These are phyloP conservation scores for Rhagonycha fulva DNA, from an alignment of 2,888 invertebrate species.

Conservation along the genomic window DNA sequence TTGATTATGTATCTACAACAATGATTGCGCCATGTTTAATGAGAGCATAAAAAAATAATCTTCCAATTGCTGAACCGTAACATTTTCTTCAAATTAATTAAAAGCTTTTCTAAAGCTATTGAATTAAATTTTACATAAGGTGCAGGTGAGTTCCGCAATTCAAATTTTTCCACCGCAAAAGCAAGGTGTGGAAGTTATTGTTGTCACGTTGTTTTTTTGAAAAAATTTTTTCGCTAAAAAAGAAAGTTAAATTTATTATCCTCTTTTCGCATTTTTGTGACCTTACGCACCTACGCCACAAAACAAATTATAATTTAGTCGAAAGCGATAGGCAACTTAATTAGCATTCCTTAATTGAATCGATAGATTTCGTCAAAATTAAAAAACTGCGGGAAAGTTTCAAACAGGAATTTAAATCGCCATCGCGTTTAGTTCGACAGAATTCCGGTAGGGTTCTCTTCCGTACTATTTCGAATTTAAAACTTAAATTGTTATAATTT, in stretches of 20 bases:
- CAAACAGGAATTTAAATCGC: not conserved
- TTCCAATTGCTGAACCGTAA: not conserved
- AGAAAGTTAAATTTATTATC: not conserved
- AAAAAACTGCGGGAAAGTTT: not conserved
- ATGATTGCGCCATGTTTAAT: not conserved
- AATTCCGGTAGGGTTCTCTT: not conserved
- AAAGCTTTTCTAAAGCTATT: not conserved
- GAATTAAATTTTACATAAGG: not conserved
- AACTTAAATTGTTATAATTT: not conserved
- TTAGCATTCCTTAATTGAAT: not conserved
- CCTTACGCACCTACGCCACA: not conserved
- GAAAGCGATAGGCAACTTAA: not conserved
- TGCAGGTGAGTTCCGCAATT: not conserved
- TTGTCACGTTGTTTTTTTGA: not conserved
- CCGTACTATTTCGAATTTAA: not conserved
- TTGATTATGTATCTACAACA: not conserved
- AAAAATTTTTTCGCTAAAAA: not conserved
- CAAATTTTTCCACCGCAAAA: not conserved
- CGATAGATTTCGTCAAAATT: not conserved
- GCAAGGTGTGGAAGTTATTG: not conserved
- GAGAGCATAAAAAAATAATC: not conserved
- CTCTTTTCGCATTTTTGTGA: not conserved
- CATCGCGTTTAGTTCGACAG: not conserved
- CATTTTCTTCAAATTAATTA: not conserved
- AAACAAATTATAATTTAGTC: not conserved